Percentiles rank a stretch among this genome's conserved stretches.
Evolutionary conservation across 2,113 vertebrate genomes (phyloP).

Genomic region (Antidorcas marsupialis): DNA sequence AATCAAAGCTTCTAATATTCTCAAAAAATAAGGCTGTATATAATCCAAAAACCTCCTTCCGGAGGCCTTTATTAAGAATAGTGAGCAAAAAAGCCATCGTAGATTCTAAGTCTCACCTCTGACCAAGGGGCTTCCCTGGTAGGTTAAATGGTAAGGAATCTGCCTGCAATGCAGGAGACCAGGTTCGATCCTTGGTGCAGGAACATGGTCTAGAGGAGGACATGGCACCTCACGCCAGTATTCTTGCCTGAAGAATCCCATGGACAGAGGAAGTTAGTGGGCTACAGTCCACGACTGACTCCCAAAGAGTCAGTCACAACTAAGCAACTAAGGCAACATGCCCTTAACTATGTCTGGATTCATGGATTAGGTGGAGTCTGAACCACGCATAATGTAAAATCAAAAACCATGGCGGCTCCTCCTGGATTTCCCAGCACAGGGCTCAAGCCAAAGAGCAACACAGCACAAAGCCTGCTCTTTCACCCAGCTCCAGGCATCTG

Average conservation of each 20-base stretch:
- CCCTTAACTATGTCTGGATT: neutral
- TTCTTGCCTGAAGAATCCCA: neutral
- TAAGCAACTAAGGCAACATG: neutral
- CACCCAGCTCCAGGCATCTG: neutral
- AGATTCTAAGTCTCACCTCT: neutral
- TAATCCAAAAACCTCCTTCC: neutral
- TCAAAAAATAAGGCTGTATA: neutral
- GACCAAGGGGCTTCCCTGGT: neutral
- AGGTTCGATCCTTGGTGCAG: neutral
- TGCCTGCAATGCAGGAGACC: neutral
- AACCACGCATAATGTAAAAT: neutral
- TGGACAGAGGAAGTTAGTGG: neutral
- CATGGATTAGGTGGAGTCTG: neutral
- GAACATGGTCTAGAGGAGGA: neutral
- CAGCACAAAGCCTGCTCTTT: neutral
- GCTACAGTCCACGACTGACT: neutral
- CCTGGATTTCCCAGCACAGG: neutral
- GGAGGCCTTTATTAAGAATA: neutral
- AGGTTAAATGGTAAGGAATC: neutral
- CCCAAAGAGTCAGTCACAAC: neutral
- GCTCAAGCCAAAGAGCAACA: neutral
- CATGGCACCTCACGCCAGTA: neutral
- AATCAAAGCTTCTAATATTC: neutral
- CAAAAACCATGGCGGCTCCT: neutral
- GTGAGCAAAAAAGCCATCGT: neutral